Evolutionary conservation across 2,888 invertebrate species (phyloP), one percentile per base, ranked within the genome.

Genomic region (Lymantria monacha): DNA sequence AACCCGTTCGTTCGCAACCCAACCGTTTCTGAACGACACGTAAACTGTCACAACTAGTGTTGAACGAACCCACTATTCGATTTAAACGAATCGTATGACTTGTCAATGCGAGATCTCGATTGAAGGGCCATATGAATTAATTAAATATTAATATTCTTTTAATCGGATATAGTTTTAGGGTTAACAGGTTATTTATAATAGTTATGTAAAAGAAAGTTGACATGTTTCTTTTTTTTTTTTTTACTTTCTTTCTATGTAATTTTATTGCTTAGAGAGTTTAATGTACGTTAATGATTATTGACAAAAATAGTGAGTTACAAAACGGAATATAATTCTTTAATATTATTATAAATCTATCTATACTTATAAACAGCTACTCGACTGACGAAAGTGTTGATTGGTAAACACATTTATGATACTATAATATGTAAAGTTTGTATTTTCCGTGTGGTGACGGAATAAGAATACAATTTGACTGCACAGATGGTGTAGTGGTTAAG

Each of bases 101-200:
- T 44, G 44, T 41, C 30, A 51, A 55, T 57, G 58, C n/a, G 15
- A 14, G 10, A 53, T 59, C 65, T 52, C 51, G 63, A 53, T 61
- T 48, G 41, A 63, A 66, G 66, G 66, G 68, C 65, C 53, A 9
- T 37, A 68, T 68, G 66, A 68, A 68, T 68, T 49, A 68, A 66
- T 59, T 60, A 68, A 44, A 49, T 33, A 51, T 54, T 46, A 30
- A 46, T 61, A 63, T 66, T 33, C 61, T 63, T 59, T 46, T 44
- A 62, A 66, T 68, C 63, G 64, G 63, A 68, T 68, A 58, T 57
- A 68, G 68, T 66, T 66, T 66, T 61, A 66, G 59, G 68, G 68
- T 66, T 62, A 66, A 53, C 57, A 54, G 59, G 57, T 57, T 57
- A 57, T 55, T n/a, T 44, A 59, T 57, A 49, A 51, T 62, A 58